These are phyloP conservation scores for Leuciscus idus DNA, from an alignment of 2,113 vertebrate species.

Conservation along the genomic window DNA sequence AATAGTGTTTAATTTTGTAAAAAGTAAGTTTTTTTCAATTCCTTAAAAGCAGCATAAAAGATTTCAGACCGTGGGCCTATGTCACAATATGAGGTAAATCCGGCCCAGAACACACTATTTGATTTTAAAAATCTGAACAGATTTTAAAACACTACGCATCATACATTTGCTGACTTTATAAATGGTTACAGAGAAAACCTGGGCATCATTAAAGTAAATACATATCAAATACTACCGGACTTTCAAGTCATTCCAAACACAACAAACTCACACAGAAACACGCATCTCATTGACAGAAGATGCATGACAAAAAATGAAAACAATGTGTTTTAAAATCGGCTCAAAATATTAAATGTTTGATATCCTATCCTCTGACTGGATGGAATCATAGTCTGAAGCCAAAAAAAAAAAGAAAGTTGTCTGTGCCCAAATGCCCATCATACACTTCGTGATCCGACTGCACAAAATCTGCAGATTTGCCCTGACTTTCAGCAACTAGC, in stretches of 20 bases:
- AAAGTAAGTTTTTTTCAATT: too few species aligned
- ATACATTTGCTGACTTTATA: background rate
- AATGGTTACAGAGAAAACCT: background rate
- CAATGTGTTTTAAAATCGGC: background rate
- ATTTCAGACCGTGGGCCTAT: too few species aligned
- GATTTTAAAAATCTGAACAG: background rate
- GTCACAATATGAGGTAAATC: too few species aligned
- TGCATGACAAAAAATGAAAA: background rate
- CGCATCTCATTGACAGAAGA: too few species aligned
- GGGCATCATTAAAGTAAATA: background rate
- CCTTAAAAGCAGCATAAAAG: too few species aligned
- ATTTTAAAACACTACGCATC: background rate
- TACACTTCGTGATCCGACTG: background rate
- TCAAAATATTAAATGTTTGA: conserved; percentile 2
- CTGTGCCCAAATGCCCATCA: background rate
- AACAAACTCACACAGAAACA: background rate
- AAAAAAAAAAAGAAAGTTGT: background rate
- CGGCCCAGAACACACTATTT: too few species aligned
- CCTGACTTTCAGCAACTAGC: background rate
- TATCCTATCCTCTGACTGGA: background rate
- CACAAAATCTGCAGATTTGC: background rate
- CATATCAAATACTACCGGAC: background rate
- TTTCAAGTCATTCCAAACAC: background rate
- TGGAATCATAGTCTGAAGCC: background rate
- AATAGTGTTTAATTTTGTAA: too few species aligned